These are phyloP conservation scores for Melieria omissa DNA, from an alignment of 2,888 invertebrate species.

Conservation along the genomic window DNA sequence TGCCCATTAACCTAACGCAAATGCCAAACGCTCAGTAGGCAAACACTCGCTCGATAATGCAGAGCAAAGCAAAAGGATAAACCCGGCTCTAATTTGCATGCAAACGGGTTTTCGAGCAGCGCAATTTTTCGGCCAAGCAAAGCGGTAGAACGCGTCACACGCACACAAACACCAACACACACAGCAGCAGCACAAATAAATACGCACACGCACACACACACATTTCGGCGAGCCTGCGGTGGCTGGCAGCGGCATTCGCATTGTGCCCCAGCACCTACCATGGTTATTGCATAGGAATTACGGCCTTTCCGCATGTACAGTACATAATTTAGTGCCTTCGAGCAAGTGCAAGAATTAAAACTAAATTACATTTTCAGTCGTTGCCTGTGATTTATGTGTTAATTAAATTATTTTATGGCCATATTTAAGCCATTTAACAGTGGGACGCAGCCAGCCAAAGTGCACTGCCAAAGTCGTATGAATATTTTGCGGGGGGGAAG, in stretches of 20 bases:
- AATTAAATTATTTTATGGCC: constrained; percentile 60
- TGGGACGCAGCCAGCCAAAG: constrained; percentile 24
- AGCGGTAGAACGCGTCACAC: not conserved
- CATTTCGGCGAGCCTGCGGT: not conserved
- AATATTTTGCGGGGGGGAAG: too few relatives aligned
- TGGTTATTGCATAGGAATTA: constrained; percentile 14
- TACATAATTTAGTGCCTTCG: constrained; percentile 34
- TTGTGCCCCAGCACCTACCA: too few relatives aligned
- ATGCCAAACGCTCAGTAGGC: too few relatives aligned
- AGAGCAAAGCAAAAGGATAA: too few relatives aligned
- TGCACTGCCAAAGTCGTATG: too few relatives aligned
- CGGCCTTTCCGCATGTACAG: constrained; percentile 25
- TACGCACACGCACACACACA: not conserved
- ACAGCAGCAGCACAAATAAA: not conserved
- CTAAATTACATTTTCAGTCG: constrained; percentile 55
- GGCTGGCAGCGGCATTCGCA: constrained; percentile 13
- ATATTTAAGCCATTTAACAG: constrained; percentile 51
- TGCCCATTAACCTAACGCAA: too few relatives aligned
- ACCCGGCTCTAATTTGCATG: constrained; percentile 23
- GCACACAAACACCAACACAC: not conserved
- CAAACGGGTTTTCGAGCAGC: constrained; percentile 26
- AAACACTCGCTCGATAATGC: too few relatives aligned
- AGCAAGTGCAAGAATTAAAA: constrained; percentile 52
- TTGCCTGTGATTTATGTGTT: constrained; percentile 59
- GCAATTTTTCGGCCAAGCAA: constrained; percentile 19